Base-by-base conservation (phyloP, 1,140 invertebrate species). In the Drosophila rufa region DNA sequence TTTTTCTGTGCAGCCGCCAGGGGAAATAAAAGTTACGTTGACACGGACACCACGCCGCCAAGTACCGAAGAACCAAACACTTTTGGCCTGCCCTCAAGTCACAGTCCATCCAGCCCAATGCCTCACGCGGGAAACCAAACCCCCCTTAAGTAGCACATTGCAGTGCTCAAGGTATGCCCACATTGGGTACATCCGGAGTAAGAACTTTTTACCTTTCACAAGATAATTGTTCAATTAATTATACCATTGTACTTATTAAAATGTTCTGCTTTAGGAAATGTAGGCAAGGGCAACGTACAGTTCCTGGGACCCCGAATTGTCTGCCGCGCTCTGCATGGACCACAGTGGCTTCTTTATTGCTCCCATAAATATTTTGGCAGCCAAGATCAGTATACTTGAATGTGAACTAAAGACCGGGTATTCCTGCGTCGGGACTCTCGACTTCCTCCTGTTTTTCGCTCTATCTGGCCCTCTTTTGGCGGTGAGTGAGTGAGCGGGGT, bases 1-100 rank as follows among this genome's bases (percentile, higher is more conserved):
- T 65, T 75, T 81, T 81, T 50, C 59, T 70, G 57, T 58, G 51
- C 70, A 27, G 75, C 79, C 84, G 80, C 75, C 80, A 65, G 77
- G 84, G 84, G 80, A 89, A 87, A 89, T 89, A 89, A 87, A 87
- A 87, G 84, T 89, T 83, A 83, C 80, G 84, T 89, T 87, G 84
- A 87, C 84, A 87, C 80, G 73, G 84, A 87, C 80, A 87, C 84
- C 76, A 61, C 58, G 67, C 68, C 82, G 67, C 66, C 78, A 78
- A 84, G 82, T 85, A 74, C 70, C 70, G 27, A 74, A 43, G 70
- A 74, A 80, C 62, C 77, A 73, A 80, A 82, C 81, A 87, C 82
- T 87, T 86, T 82, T 69, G 75, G 68, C 73, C 51, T 76, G 47
- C 64, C 60, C 80, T 43, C 56, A 67, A 84, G 77, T 68, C 71